These are phyloP conservation scores for Mustelus asterias DNA, from an alignment of 2,113 vertebrate genomes.

Conservation along the genomic window DNA sequence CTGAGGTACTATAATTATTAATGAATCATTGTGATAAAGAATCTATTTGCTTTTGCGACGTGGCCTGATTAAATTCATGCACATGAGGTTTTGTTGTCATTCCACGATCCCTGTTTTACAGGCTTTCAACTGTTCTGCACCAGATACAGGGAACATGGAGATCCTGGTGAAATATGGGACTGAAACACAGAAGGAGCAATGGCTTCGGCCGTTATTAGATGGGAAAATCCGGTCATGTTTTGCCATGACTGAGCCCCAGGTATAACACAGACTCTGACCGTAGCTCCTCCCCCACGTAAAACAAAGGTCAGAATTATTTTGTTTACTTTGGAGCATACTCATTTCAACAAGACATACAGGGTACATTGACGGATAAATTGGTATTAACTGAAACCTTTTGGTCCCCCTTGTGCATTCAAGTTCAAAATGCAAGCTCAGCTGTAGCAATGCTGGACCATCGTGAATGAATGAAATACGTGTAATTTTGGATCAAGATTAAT, in stretches of 20 bases:
- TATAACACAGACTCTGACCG: constrained; percentile 28
- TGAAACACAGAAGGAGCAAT: constrained; percentile 49
- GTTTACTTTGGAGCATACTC: not conserved
- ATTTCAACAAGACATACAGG: not conserved
- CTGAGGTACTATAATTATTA: constrained; percentile 46
- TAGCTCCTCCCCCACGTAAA: not conserved
- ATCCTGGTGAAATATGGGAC: constrained; percentile 53
- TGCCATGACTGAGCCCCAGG: constrained; percentile 58
- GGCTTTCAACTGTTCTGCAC: constrained; percentile 59
- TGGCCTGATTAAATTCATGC: not conserved
- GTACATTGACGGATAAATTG: not conserved
- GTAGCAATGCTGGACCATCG: not conserved
- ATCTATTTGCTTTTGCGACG: not conserved
- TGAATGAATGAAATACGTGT: not conserved
- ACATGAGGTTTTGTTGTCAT: not conserved
- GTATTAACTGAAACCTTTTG: not conserved
- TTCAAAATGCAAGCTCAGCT: not conserved
- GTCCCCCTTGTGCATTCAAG: not conserved
- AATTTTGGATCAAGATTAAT: not conserved
- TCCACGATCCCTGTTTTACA: constrained; percentile 38
- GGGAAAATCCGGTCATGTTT: constrained; percentile 55
- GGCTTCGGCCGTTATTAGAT: constrained; percentile 51
- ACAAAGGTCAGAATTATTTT: not conserved
- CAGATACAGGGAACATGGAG: constrained; percentile 59
- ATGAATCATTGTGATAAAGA: not conserved